Percentiles rank a stretch among this genome's conserved stretches.
Conservation (phyloP, 2,888 invertebrate genomes). For the Cecidostiba fungosa region DNA sequence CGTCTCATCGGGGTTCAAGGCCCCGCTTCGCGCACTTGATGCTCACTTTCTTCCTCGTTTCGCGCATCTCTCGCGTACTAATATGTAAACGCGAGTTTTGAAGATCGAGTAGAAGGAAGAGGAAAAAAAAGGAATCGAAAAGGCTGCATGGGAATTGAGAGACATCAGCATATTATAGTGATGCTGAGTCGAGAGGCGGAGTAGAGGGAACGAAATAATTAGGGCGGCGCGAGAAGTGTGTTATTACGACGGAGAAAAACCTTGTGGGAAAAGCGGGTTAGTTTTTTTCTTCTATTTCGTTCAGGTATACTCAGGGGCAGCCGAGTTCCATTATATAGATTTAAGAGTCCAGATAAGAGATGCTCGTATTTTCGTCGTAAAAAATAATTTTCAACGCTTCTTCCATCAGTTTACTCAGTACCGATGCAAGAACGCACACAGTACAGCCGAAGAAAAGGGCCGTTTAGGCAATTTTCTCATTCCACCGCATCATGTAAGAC, state of each 20-base stretch:
- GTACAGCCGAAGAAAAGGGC: slow-evolving; percentile 35
- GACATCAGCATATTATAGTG: neutral
- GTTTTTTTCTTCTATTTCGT: neutral
- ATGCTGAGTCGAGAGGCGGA: neutral
- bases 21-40: slow-evolving; percentile 67
- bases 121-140: neutral
- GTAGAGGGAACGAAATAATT: slow-evolving; percentile 24
- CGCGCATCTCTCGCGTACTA: neutral
- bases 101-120: neutral
- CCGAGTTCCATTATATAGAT: neutral
- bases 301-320: neutral
- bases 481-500: no score
- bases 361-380: neutral
- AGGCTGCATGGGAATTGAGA: neutral
- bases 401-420: neutral
- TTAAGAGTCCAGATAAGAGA: neutral
- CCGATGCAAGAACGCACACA: slow-evolving; percentile 3
- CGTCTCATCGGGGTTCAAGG: slow-evolving; percentile 76
- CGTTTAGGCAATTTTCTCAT: neutral
- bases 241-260: slow-evolving; percentile 29
- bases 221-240: slow-evolving; percentile 17
- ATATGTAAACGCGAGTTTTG: neutral
- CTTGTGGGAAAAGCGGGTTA: slow-evolving; percentile 32
- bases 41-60: slow-evolving; percentile 56
- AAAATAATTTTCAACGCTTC: neutral